A percentile compares a stretch with the other conserved stretches of the same genome.
Evolutionary conservation across 2,113 vertebrate genomes (phyloP).

Genomic region (Rhipidura dahli): DNA sequence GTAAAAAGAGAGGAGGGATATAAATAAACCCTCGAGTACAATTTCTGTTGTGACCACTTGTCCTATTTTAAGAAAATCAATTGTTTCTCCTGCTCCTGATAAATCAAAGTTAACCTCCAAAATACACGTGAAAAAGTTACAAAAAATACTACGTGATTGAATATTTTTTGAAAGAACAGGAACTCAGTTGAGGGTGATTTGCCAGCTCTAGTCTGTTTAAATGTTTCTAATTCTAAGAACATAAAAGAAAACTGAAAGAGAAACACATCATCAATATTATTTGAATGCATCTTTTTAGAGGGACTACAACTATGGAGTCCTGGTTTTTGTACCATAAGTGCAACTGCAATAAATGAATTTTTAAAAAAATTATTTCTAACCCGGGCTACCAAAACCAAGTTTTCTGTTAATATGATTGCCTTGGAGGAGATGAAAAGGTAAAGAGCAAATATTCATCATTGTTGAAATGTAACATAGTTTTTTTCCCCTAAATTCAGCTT

Average conservation of each 20-base stretch:
- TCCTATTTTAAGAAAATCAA: not conserved
- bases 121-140: not conserved
- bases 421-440: not conserved
- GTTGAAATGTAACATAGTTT: not conserved
- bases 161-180: not conserved
- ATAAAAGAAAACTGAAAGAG: not conserved
- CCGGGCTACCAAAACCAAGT: not conserved
- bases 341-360: not conserved
- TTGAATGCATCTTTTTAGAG: not conserved
- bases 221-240: not conserved
- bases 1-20: not conserved
- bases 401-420: not conserved
- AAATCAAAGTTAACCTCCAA: not conserved
- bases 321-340: not conserved
- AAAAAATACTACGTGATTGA: not conserved
- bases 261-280: not conserved
- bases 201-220: not conserved
- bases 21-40: rapidly evolving
- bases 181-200: not conserved
- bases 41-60: not conserved
- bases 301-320: not conserved
- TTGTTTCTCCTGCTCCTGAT: not conserved
- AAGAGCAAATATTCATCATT: not conserved
- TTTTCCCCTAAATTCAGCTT: not conserved
- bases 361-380: not conserved